Evolutionary conservation across 2,888 invertebrate genomes (phyloP), one percentile per base, ranked within the genome.

Genomic region (Brachyptera risi): DNA sequence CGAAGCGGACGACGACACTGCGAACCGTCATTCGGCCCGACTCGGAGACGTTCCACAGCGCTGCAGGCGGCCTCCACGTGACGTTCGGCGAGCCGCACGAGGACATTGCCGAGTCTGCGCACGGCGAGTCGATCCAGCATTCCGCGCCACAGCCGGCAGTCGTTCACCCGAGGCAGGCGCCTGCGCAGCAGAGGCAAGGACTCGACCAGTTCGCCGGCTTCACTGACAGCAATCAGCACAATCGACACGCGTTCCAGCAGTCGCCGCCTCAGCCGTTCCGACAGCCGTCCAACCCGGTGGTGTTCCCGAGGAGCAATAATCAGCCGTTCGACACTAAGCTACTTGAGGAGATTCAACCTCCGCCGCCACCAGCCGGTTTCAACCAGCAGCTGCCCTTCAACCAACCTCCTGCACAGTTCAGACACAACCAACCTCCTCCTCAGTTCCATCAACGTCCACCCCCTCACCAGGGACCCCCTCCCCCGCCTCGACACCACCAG

Each of bases 1-100:
- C 84, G 1, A 81, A 83, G 51, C 83, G 84, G 62, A 85, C 88
- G 0, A 93, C 93, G 0, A 92, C 92, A 0, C 74, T 92, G 57
- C 79, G 92, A 70, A 88, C 92, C 1, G 86, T 93, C 38, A 92
- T 93, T 57, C 87, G 88, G 68, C 92, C 92, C 0, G 92, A 92
- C 69, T 92, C 92, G 1, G 91, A 92, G 75, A 81, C 84, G 13
- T 92, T 87, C 68, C 90, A 92, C 68, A 74, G 70, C 0, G 87
- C 87, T 64, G 84, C 87, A 65, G 88, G 88, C 67, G 90, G 89
- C 56, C 86, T 92, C 1, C 88, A 87, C 70, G 86, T 92, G 1
- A 90, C 91, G 4, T 92, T 92, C 68, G 91, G 90, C 1, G 84
- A 80, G 17, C 74, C 77, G 0, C 78, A 80, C 60, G 74, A 76